These are phyloP conservation scores for Zhuqinia jingwanae DNA, from an alignment of 2,888 invertebrate genomes.

Conservation along the genomic window DNA sequence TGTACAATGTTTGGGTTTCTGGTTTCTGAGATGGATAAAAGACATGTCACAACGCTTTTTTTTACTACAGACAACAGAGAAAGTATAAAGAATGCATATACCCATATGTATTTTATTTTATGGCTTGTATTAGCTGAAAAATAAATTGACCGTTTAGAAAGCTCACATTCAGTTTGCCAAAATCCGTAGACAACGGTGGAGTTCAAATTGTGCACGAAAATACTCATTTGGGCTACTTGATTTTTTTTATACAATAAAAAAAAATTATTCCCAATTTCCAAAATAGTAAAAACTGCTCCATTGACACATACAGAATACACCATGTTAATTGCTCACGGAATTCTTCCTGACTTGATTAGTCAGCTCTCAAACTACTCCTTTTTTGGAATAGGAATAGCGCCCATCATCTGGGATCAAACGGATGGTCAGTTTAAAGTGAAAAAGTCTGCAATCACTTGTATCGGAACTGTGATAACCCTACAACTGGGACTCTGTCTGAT, in stretches of 20 bases:
- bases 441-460: slow-evolving; percentile 62
- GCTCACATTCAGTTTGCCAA: slow-evolving; percentile 5
- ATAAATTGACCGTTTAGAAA: not conserved
- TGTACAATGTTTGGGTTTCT: too few relatives aligned
- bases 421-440: slow-evolving; percentile 64
- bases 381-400: slow-evolving; percentile 62
- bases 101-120: too few relatives aligned
- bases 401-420: slow-evolving; percentile 57
- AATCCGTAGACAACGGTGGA: not conserved
- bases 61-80: too few relatives aligned
- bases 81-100: too few relatives aligned
- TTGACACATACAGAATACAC: not conserved
- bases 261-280: not conserved
- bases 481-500: slow-evolving; percentile 53
- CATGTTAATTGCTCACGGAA: slow-evolving; percentile 62
- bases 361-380: slow-evolving; percentile 56
- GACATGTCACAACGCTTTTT: too few relatives aligned
- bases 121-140: too few relatives aligned
- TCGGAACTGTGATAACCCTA: slow-evolving; percentile 62
- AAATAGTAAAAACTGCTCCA: too few relatives aligned
- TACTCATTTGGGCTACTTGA: slow-evolving; percentile 13
- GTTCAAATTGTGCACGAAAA: not conserved
- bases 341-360: slow-evolving; percentile 54
- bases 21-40: too few relatives aligned
- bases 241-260: not conserved